These are phyloP conservation scores for Numida meleagris DNA, from an alignment of 2,113 vertebrate genomes.

Conservation along the genomic window DNA sequence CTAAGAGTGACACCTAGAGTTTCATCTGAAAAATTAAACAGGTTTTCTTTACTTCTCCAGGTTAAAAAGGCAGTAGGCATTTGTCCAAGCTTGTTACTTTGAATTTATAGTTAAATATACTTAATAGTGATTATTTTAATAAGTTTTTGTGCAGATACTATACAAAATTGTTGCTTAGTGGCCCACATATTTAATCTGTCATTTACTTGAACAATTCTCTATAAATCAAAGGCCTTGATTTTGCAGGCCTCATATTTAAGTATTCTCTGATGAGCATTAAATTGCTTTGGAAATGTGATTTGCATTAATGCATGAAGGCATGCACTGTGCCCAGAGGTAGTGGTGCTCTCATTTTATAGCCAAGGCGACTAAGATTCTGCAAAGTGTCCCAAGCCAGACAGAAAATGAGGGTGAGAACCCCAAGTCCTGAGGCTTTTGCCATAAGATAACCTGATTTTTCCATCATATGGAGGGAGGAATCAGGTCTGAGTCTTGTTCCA, in stretches of 20 bases:
- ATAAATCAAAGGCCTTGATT: background rate
- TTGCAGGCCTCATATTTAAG: background rate
- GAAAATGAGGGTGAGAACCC: background rate
- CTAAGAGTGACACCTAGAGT: conserved; percentile 69
- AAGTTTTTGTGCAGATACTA: background rate
- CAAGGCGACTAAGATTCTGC: background rate
- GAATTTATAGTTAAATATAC: background rate
- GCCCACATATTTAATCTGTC: background rate
- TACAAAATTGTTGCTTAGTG: background rate
- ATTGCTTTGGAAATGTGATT: background rate
- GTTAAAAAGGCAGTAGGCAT: background rate
- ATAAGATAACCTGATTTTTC: background rate
- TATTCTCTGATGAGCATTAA: background rate
- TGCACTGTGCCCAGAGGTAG: background rate
- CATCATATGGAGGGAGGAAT: no score
- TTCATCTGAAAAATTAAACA: conserved; percentile 28
- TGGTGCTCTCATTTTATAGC: background rate
- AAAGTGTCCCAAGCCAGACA: background rate
- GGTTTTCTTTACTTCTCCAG: background rate
- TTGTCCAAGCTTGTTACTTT: background rate
- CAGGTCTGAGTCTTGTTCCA: background rate
- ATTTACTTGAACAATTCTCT: background rate
- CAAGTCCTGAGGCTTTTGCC: background rate
- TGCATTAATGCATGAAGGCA: background rate
- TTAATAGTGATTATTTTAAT: background rate